Percentiles rank a stretch among this genome's conserved stretches.
These are phyloP conservation scores for Cyrtonyx montezumae DNA, from an alignment of 2,113 vertebrate genomes.

Conservation along the genomic window DNA sequence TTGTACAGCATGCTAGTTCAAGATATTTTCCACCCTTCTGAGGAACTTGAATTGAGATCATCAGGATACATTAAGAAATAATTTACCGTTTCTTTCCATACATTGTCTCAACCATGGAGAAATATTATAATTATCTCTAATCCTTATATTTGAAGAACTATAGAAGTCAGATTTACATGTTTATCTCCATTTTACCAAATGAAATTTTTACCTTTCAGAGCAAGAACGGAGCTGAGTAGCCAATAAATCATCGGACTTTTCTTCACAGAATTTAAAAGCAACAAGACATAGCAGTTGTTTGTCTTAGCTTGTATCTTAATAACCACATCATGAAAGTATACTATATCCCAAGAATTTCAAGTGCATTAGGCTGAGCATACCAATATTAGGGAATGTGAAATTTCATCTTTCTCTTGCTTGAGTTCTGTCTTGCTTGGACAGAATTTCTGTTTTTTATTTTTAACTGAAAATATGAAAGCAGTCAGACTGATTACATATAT, in stretches of 20 bases:
- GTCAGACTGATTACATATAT: neutral
- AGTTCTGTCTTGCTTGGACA: neutral
- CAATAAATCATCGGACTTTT: neutral
- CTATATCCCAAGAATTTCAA: neutral
- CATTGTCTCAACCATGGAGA: neutral
- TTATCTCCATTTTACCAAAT: neutral
- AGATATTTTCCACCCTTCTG: neutral
- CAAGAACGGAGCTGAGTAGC: neutral
- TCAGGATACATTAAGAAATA: neutral
- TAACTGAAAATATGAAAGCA: neutral
- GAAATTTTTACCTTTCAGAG: neutral
- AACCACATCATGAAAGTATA: neutral
- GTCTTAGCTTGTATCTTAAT: neutral
- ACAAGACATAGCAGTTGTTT: neutral
- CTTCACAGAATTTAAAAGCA: neutral
- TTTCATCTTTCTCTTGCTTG: neutral
- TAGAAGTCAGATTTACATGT: neutral
- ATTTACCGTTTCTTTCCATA: neutral
- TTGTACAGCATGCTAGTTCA: neutral
- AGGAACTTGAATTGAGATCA: neutral
- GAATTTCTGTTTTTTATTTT: neutral
- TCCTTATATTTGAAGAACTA: neutral
- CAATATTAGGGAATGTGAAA: neutral
- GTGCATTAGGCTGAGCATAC: rapidly evolving
- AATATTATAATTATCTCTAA: neutral